Base-by-base conservation (phyloP, 2,113 vertebrate genomes). In the Tachysurus fulvidraco region DNA sequence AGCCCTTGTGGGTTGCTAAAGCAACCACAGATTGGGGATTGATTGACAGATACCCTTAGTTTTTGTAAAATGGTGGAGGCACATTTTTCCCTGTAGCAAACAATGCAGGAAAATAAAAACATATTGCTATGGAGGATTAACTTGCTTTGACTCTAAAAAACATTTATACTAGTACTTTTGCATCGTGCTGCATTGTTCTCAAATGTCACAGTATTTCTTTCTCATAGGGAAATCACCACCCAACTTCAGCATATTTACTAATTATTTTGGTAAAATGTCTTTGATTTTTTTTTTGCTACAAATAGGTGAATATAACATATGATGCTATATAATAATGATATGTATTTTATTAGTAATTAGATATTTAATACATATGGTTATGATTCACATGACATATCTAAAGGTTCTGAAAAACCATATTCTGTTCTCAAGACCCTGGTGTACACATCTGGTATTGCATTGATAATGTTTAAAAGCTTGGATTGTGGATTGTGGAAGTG, bases 1-100 rank as follows among this genome's bases (percentile, higher is more conserved):
- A 95, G 94, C 92, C 94, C 94, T 93, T 92, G 89, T 90, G 90
- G 93, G 92, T 96, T 94, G 93, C 94, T 94, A 87, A 83, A 93
- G 95, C 92, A 94, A 95, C 93, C 91, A 87, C 93, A 91, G 92
- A 93, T 94, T 94, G 94, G 89, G 90, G 83, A 87, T 86, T 94
- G 93, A 95, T 92, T 94, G 94, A 93, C 94, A 94, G 91, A 88
- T 92, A 81, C 89, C 83, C 87, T 83, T 90, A 81, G 79, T 90
- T 93, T 90, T 90, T 90, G 92, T 52, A 74, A 84, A 90, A 86
- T 71, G 12, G 54, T 87, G 57, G 77, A 89, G 87, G 59, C 83
- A 67, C 83, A 84, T 59, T 89, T 84, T 50, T 80, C 83, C 85
- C 46, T 74, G n/a, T 79, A 59, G 36, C 85, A 76, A 91, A 86